Conservation (phyloP, 2,888 invertebrate species). For the Uropetala carovei region DNA sequence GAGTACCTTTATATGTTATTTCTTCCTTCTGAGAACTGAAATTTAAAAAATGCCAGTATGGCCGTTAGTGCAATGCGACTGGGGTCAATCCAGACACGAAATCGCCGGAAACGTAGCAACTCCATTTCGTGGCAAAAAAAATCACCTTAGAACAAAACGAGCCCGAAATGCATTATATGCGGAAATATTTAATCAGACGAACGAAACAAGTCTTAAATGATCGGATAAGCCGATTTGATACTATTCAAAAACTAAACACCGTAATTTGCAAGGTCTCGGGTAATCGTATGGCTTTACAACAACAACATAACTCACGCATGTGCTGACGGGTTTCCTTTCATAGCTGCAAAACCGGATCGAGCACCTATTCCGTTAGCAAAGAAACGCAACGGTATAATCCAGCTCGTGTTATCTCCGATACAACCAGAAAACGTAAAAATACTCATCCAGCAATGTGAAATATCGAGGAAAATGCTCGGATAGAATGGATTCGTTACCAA, state of each 20-base stretch:
- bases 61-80: no score
- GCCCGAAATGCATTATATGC: no score
- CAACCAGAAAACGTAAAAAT: not conserved
- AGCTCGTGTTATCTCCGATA: not conserved
- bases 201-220: not conserved
- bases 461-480: not conserved
- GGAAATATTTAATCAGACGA: no score
- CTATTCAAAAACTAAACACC: not conserved
- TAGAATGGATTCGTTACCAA: no score
- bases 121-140: no score
- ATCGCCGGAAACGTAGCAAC: no score
- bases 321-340: slow-evolving; percentile 3
- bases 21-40: no score
- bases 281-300: slow-evolving; percentile 9
- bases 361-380: not conserved
- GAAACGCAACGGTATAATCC: not conserved
- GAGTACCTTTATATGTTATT: no score
- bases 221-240: slow-evolving; percentile 15
- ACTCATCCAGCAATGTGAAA: not conserved
- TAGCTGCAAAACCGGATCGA: slow-evolving; percentile 4
- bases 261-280: not conserved
- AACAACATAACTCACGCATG: not conserved
- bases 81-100: no score
- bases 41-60: no score
- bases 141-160: no score